Conservation (phyloP, 2,888 invertebrate species). For the Apomyelois bistriatella region DNA sequence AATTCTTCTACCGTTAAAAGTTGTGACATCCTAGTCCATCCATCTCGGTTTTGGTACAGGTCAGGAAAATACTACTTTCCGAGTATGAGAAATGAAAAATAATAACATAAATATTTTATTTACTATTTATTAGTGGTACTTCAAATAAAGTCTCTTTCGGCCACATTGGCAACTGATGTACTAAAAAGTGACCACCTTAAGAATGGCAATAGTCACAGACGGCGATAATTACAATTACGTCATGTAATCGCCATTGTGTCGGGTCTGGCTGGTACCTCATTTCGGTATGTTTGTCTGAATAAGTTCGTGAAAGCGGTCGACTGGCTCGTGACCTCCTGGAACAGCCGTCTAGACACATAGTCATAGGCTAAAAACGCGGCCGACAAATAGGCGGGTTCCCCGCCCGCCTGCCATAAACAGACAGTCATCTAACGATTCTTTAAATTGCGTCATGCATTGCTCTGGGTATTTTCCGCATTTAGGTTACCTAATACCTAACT, state of each 20-base stretch:
- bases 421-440: slow-evolving; percentile 40
- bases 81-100: no score
- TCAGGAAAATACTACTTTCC: no score
- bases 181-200: not conserved
- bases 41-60: no score
- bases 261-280: slow-evolving; percentile 36
- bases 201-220: slow-evolving; percentile 36
- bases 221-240: slow-evolving; percentile 51
- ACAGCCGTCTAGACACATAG: slow-evolving; percentile 71
- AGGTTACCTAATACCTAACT: not conserved
- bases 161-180: no score
- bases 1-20: no score
- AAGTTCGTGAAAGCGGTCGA: slow-evolving; percentile 58
- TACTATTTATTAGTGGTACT: no score
- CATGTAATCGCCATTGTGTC: slow-evolving; percentile 51
- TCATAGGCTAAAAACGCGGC: slow-evolving; percentile 68
- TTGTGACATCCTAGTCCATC: no score
- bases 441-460: slow-evolving; percentile 15
- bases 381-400: slow-evolving; percentile 61
- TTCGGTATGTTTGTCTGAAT: slow-evolving; percentile 37
- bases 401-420: slow-evolving; percentile 37
- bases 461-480: not conserved
- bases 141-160: no score
- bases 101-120: no score
- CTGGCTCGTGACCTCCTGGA: slow-evolving; percentile 69